Base-by-base conservation (phyloP, 2,888 invertebrate species). In the Nasonovia ribisnigri region DNA sequence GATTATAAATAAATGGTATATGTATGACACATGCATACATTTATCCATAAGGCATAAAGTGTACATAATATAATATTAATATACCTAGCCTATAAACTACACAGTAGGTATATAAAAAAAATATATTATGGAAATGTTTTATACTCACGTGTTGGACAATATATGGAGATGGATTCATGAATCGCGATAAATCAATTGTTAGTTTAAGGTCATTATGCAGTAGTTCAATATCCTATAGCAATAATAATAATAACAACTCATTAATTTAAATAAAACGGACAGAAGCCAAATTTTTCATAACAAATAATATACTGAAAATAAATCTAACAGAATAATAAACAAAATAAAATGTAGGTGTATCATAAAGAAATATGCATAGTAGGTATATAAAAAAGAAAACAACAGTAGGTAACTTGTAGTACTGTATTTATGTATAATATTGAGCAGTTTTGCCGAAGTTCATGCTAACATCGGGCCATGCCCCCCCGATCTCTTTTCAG, bases 141-240 rank as follows among this genome's bases (percentile, higher is more conserved):
- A 92, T 94, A 96, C 97, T 97, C 95, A 98, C 98, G 95, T 97
- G 97, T 95, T 97, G 97, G 94, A 98, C 96, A 77, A 98, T 97
- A 96, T 99, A 98, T 0, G 99, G 98, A 5, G 99, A 98, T 43
- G 98, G 98, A 96, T 99, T 99, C 98, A 99, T 98, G 95, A 98
- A 99, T 10, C 98, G 98, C 91, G 98, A 97, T 94, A 99, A 96
- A 96, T 99, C 98, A 54, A 99, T 97, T 0, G 97, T 98, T 95
- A 97, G 98, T 0, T 97, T 97, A 95, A 97, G 97, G 95, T 99
- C 98, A 95, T 97, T 97, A 0, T 97, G 97, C 0, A 97, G 96
- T 94, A 98, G 96, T n/a, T 96, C 96, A 84, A 97, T 96, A 96
- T 97, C 96, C 96, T 97, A 24, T 48, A 51, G 88, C 67, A 46